Conservation (phyloP, 2,113 vertebrate genomes). For the Neotoma lepida region DNA sequence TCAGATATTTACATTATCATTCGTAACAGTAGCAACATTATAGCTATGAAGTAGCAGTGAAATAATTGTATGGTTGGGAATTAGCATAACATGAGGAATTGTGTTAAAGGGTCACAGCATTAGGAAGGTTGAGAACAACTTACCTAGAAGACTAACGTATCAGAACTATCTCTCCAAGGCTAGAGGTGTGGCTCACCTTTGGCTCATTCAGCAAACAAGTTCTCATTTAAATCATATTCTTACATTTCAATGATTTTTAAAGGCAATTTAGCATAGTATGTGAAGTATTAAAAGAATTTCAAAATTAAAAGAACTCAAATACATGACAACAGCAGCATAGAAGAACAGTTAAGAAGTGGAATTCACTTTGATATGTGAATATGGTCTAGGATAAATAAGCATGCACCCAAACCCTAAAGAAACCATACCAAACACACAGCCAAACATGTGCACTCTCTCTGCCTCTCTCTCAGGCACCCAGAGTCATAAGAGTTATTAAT, state of each 20-base stretch:
- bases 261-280: neutral
- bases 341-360: neutral
- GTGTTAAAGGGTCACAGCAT: neutral
- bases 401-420: neutral
- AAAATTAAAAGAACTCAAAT: neutral
- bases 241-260: neutral
- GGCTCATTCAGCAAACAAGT: neutral
- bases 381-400: neutral
- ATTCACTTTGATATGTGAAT: neutral
- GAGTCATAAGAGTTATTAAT: neutral
- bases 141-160: neutral
- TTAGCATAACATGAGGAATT: neutral
- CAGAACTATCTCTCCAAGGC: neutral
- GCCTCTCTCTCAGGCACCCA: neutral
- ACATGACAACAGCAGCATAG: neutral
- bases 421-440: neutral
- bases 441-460: neutral
- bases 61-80: neutral
- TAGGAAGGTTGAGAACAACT: neutral
- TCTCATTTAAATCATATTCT: neutral
- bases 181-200: neutral
- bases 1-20: neutral
- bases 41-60: neutral
- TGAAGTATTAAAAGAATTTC: neutral
- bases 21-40: neutral